These are phyloP conservation scores for Allygus modestus DNA, from an alignment of 2,888 invertebrate species.

Conservation along the genomic window DNA sequence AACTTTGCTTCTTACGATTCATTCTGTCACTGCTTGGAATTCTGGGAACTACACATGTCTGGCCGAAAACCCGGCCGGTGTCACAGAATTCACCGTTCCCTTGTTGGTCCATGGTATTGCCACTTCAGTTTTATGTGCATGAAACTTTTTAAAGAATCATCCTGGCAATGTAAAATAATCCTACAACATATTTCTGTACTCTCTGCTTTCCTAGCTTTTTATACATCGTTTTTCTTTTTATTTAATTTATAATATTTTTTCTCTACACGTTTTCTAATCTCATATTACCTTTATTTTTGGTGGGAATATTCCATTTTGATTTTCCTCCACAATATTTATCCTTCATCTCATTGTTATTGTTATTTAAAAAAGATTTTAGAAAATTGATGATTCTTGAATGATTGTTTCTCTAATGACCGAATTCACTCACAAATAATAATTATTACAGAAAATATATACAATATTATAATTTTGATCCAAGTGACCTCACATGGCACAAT, in stretches of 20 bases:
- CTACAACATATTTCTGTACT: too few relatives aligned
- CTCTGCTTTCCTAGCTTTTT: neutral
- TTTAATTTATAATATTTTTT: neutral
- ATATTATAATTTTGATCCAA: too few relatives aligned
- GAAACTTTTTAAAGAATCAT: neutral
- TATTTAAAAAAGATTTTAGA: too few relatives aligned
- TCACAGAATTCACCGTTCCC: slow-evolving; percentile 82
- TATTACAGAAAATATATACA: too few relatives aligned
- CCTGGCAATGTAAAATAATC: neutral
- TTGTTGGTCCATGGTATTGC: slow-evolving; percentile 83
- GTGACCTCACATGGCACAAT: too few relatives aligned
- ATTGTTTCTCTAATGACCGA: too few relatives aligned
- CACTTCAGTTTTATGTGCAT: neutral
- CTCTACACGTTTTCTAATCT: neutral
- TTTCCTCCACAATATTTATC: neutral
- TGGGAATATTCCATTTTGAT: neutral
- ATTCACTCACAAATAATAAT: too few relatives aligned
- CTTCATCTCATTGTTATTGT: neutral
- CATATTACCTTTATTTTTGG: neutral
- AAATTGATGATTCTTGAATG: too few relatives aligned
- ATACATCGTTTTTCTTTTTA: neutral
- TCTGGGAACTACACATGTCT: slow-evolving; percentile 87
- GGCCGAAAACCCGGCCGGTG: slow-evolving; percentile 86
- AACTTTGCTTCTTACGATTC: slow-evolving; percentile 79
- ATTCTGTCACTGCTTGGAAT: slow-evolving; percentile 83